These are phyloP conservation scores for Pachyuromys duprasi DNA, from an alignment of 2,797 vertebrate species.

Conservation along the genomic window DNA sequence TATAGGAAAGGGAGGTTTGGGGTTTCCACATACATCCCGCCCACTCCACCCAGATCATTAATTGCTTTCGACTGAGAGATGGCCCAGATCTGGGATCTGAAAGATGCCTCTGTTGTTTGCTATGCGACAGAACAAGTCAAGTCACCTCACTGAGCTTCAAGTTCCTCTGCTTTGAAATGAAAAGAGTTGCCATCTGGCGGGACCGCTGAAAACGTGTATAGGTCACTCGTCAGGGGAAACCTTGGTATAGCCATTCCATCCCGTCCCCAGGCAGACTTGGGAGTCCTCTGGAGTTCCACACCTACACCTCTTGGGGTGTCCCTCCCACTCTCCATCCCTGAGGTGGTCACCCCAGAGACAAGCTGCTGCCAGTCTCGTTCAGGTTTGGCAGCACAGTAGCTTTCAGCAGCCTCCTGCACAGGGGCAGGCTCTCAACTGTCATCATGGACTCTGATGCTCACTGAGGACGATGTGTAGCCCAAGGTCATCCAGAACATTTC, in stretches of 20 bases:
- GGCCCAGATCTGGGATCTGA: neutral
- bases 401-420: neutral
- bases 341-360: neutral
- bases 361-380: neutral
- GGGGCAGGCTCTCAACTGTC: neutral
- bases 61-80: neutral
- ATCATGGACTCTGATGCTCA: neutral
- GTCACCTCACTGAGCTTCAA: conserved; percentile 14
- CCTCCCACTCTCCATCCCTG: neutral
- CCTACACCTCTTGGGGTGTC: too few species aligned
- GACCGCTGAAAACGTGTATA: neutral
- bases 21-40: fast-evolving
- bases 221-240: neutral
- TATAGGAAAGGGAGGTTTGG: fast-evolving
- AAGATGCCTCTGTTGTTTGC: conserved; percentile 32
- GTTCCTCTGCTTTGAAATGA: neutral
- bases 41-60: neutral
- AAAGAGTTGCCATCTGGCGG: neutral
- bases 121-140: conserved; percentile 19
- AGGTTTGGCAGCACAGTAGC: neutral
- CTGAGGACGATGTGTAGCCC: neutral
- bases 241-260: neutral
- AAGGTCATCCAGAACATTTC: conserved; percentile 46
- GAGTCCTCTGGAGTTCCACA: neutral
- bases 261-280: neutral